Conservation (phyloP, 2,888 invertebrate genomes). For the Meliscaeva auricollis region DNA sequence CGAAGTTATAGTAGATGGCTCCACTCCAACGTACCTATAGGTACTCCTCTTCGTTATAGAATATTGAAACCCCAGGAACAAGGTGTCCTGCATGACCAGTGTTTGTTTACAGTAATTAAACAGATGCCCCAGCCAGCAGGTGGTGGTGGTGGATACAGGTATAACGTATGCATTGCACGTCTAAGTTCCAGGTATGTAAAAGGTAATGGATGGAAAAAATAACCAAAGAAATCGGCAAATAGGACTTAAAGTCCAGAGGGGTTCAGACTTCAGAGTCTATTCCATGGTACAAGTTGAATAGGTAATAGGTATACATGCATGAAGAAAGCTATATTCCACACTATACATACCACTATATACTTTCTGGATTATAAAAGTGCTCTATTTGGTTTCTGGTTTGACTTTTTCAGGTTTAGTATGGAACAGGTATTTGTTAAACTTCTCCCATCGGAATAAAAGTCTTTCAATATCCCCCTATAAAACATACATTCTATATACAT, state of each 20-base stretch:
- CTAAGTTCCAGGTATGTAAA: constrained; percentile 4
- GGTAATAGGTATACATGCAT: neutral
- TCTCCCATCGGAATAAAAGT: neutral
- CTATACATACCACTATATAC: neutral
- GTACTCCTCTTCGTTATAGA: constrained; percentile 53
- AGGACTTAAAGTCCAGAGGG: neutral
- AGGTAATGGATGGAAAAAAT: neutral
- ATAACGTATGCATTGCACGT: constrained; percentile 35
- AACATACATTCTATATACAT: neutral
- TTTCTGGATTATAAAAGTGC: constrained; percentile 31
- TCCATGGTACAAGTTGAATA: constrained; percentile 1
- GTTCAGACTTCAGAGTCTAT: constrained; percentile 1
- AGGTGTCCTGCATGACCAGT: constrained; percentile 66
- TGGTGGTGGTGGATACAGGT: neutral
- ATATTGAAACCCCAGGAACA: constrained; percentile 37
- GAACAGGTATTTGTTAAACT: constrained; percentile 10
- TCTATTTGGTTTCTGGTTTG: constrained; percentile 36
- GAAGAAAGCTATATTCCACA: neutral
- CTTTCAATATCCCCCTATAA: neutral
- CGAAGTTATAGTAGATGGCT: neutral
- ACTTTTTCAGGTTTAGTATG: constrained; percentile 25
- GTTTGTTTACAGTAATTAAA: constrained; percentile 67
- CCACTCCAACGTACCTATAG: too few species aligned
- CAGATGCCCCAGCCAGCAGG: constrained; percentile 32
- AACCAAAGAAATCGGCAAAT: constrained; percentile 8